Base-by-base conservation (phyloP, 64 coral and sea anemone species). In the Hydrozoanthus tunicans region DNA sequence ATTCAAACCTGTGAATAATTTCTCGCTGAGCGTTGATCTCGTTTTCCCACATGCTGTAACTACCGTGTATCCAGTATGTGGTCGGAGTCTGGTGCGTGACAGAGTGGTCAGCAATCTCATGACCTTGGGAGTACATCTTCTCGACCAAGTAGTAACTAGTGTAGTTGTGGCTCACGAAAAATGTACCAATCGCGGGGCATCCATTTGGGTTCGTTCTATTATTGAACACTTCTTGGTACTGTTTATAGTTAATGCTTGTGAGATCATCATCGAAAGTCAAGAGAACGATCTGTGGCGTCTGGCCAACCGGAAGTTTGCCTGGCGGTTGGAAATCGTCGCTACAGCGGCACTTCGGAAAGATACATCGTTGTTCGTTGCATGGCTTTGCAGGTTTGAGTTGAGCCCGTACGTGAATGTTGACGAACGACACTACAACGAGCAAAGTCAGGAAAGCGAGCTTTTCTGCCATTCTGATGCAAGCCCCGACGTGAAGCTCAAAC, bases 201-300 rank as follows among this genome's bases (percentile, higher is more conserved):
- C 78, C 83, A 53, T 96, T 96, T 0, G 95, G 95, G 80, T 96
- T 96, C 0, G 10, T 85, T 53, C 93, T 63, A 60, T 85, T 93
- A 5, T 82, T 17, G 25, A 96, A 91, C 17, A 92, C 89, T 12
- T 91, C 77, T 12, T 91, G 73, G 53, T 96, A 96, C 70, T 93
- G 82, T 15, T 93, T 79, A 51, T 89, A 89, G 53, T 91, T 93
- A 24, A 62, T 32, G 6, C 12, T 12, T 43, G 79, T 65, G 4
- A 93, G 51, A 74, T 89, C 95, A 25, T 96, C 95, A 66, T 96
- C 95, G 53, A 96, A 96, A 5, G 92, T 96, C 3, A 96, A 32
- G 59, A 96, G 79, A 78, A 96, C 82, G 10, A 94, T 82, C 59
- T 96, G 92, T 32, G 95, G 95, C 25, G 92, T 94, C 55, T 88